Evolutionary conservation across 2,113 vertebrate genomes (phyloP), one percentile per base, ranked within the genome.

Genomic region (Barnardius zonarius): DNA sequence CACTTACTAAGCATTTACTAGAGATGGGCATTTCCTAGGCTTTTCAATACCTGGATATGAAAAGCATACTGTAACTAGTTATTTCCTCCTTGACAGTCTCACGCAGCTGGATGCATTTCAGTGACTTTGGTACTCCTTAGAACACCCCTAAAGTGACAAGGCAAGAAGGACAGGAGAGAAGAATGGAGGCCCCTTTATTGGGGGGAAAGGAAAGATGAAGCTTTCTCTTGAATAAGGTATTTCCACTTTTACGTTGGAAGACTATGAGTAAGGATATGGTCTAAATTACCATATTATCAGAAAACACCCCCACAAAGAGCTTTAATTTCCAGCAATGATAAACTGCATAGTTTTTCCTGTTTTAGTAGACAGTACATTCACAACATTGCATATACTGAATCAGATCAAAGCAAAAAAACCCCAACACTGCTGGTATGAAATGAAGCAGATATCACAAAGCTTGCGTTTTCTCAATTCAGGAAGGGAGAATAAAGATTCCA

Each of bases 211-310:
- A 63, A 74, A 23, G 7, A 70, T 39, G 73, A 74, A 83, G 57
- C 35, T 66, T 48, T 86, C 68, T 52, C 23, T 44, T 35, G 9
- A 69, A 88, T 18, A 17, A 76, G 19, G 17, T 46, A 49, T 30
- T 89, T 68, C 83, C 35, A 22, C 33, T 74, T 82, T 20, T 39
- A 48, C n/a, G 72, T 61, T 70, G 22, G 37, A 95, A 69, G 44
- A 48, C 12, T 88, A 83, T 86, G 76, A 33, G 31, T 93, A 75
- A 91, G 72, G 80, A 59, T 92, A 94, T 81, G 62, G 64, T 89
- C 80, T 95, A 49, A 93, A 95, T 93, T 87, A 86, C 39, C n/a
- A 16, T 51, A 46, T 77, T 96, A 96, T 96, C 92, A 90, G 54
- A 88, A 91, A 88, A 37, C 64, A 66, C 52, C 72, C 67, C 66